Conservation (phyloP, 2,888 invertebrate species). For the Macaria liturata region DNA sequence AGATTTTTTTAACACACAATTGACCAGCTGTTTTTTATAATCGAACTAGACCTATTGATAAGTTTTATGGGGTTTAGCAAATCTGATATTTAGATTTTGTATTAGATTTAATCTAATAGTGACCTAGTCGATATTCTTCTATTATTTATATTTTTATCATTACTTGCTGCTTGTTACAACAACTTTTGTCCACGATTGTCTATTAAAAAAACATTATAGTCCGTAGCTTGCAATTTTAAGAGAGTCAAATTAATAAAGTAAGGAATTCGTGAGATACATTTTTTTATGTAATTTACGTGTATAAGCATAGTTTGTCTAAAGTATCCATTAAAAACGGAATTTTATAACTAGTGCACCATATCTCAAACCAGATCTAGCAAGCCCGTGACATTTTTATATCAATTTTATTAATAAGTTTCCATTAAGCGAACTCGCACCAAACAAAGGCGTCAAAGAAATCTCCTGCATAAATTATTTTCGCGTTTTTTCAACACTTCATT, state of each 20-base stretch:
- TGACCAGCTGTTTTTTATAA: slow-evolving; percentile 37
- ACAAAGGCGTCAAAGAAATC: slow-evolving; percentile 78
- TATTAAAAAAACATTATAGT: no score
- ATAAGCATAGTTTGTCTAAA: no score
- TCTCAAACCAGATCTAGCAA: not conserved
- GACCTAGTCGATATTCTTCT: no score
- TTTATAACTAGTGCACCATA: no score
- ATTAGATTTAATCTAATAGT: not conserved
- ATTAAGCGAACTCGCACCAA: slow-evolving; percentile 26
- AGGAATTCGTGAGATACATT: no score
- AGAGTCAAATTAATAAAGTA: no score
- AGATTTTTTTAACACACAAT: slow-evolving; percentile 26
- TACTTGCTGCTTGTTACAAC: no score
- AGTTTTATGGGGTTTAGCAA: slow-evolving; percentile 26
- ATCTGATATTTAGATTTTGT: slow-evolving; percentile 12
- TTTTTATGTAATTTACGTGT: no score
- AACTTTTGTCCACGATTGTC: no score
- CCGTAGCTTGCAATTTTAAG: no score
- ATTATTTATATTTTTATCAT: no score
- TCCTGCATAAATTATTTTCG: slow-evolving; percentile 76
- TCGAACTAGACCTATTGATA: slow-evolving; percentile 39
- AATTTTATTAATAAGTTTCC: slow-evolving; percentile 11
- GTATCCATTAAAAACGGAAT: no score
- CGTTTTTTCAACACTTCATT: slow-evolving; percentile 72
- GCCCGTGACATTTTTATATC: not conserved